Evolutionary conservation across 2,888 invertebrate genomes (phyloP).

Genomic region (Norana najaformis): DNA sequence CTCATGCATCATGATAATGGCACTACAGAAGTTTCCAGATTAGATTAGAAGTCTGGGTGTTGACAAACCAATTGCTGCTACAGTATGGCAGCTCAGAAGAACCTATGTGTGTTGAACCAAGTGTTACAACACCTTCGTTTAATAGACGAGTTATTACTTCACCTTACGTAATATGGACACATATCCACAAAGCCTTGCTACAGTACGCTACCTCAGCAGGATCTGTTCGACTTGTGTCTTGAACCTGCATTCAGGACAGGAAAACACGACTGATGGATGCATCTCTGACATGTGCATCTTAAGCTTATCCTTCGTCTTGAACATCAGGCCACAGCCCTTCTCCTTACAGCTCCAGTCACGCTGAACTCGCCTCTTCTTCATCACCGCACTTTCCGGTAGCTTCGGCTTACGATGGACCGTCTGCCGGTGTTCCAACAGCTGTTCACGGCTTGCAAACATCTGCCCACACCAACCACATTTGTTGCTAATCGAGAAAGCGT

Average conservation of each 20-base stretch:
- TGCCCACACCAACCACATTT: conserved; percentile 31
- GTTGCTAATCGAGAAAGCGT: conserved; percentile 17
- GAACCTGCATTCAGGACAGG: conserved; percentile 25
- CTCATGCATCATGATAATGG: too few relatives aligned
- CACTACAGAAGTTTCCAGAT: background rate
- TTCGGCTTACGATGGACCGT: conserved; percentile 22
- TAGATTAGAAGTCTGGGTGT: background rate
- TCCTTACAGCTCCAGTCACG: conserved; percentile 29
- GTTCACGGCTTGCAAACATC: background rate
- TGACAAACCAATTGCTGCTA: background rate
- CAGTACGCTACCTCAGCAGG: background rate
- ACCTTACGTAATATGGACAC: background rate
- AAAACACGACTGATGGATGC: conserved; percentile 16
- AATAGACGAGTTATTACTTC: background rate
- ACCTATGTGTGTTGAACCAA: background rate
- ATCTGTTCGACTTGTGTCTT: conserved; percentile 31
- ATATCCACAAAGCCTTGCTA: too few relatives aligned
- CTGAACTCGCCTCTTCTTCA: background rate
- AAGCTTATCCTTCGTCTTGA: conserved; percentile 28
- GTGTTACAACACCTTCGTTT: too few relatives aligned
- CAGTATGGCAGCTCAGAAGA: background rate
- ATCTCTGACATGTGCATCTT: conserved; percentile 27
- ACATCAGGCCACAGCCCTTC: conserved; percentile 10
- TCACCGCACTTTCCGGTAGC: background rate
- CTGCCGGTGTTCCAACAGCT: conserved; percentile 27